phyloP scores from a whole-genome alignment of 2,113 vertebrate species.

The Pomatorhinus ruficollis region DNA sequence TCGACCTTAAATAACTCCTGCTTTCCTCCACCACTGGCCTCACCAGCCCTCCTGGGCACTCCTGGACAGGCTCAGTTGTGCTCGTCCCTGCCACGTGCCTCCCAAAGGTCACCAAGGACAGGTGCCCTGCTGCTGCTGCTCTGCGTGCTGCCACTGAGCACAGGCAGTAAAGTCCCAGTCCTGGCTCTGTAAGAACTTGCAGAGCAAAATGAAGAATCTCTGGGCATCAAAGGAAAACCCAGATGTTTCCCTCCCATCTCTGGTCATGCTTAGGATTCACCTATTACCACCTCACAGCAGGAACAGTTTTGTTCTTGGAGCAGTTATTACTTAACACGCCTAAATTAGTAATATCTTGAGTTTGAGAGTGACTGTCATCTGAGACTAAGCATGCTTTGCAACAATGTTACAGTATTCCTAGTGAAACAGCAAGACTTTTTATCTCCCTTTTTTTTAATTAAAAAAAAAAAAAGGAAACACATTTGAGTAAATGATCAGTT shows the following conservation, averaged over 20 bases:
- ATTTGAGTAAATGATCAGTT: background rate
- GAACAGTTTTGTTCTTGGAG: background rate
- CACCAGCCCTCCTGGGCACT: background rate
- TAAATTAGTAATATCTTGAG: background rate
- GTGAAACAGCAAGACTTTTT: background rate
- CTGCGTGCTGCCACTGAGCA: rapidly evolving
- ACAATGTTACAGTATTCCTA: background rate
- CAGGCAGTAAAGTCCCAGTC: rapidly evolving
- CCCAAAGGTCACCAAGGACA: background rate
- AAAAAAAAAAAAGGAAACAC: background rate
- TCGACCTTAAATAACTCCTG: background rate
- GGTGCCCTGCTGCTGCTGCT: background rate
- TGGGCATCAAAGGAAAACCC: background rate
- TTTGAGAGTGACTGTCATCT: background rate
- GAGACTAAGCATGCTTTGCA: background rate
- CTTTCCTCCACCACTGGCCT: background rate
- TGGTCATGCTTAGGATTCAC: background rate
- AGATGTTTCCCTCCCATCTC: background rate
- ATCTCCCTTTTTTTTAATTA: background rate
- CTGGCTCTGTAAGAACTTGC: background rate
- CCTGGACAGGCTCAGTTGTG: background rate
- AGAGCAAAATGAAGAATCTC: background rate
- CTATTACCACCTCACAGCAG: background rate
- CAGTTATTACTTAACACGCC: background rate
- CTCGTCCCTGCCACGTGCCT: background rate